These are phyloP conservation scores for Cepaea hortensis DNA, from an alignment of 2,888 invertebrate genomes.

Conservation along the genomic window DNA sequence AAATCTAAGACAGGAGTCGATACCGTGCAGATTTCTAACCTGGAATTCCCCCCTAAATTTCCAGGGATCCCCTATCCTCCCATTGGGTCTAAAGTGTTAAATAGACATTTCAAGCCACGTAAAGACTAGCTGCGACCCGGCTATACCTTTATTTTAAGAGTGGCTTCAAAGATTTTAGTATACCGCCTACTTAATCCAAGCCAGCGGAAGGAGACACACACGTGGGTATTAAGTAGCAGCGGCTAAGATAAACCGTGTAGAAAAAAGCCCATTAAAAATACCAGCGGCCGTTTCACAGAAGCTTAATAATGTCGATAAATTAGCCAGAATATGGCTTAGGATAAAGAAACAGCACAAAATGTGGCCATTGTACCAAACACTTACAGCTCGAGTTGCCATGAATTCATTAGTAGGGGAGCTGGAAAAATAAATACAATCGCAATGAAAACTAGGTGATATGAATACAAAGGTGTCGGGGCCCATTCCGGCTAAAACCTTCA, in stretches of 20 bases:
- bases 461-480: not conserved
- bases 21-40: not conserved
- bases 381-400: not conserved
- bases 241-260: not conserved
- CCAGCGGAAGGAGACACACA: slow-evolving; percentile 7
- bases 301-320: not conserved
- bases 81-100: not conserved
- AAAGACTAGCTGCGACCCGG: slow-evolving; percentile 2
- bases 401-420: not conserved
- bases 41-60: not conserved
- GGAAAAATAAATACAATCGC: not conserved
- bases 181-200: slow-evolving; percentile 4
- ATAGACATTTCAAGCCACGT: slow-evolving; percentile 20
- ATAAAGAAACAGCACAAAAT: not conserved
- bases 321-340: not conserved
- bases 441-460: not conserved
- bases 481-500: not conserved
- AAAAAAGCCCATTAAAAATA: not conserved
- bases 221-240: slow-evolving; percentile 32
- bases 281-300: not conserved
- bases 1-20: not conserved
- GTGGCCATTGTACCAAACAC: not conserved
- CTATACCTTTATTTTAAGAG: not conserved
- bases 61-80: not conserved
- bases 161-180: slow-evolving; percentile 9